phyloP scores from a whole-genome alignment of 2,797 vertebrate species.

The Myiotriccus ornatus region DNA sequence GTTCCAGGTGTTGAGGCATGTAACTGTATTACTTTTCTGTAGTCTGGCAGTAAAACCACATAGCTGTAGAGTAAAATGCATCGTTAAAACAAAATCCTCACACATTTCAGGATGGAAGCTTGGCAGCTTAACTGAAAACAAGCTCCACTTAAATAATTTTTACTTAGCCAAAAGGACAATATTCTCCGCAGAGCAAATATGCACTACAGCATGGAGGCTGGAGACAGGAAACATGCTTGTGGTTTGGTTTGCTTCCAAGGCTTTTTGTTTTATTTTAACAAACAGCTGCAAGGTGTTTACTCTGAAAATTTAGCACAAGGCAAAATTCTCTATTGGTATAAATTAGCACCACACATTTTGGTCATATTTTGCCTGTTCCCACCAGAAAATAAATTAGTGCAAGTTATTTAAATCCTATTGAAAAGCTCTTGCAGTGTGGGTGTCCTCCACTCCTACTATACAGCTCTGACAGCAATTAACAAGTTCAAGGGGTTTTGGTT shows the following conservation, averaged over 20 bases:
- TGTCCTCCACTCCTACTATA: not conserved
- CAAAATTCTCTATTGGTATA: conserved; percentile 15
- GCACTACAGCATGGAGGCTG: not conserved
- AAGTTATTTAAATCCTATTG: not conserved
- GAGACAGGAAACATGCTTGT: conserved; percentile 49
- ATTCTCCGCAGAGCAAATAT: conserved; percentile 44
- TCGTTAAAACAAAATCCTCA: conserved; percentile 34
- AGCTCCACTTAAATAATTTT: conserved; percentile 59
- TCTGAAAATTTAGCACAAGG: conserved; percentile 17
- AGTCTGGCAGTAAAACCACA: conserved; percentile 26
- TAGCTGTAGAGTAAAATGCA: conserved; percentile 38
- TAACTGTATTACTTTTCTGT: conserved; percentile 2
- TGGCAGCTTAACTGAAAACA: conserved; percentile 55
- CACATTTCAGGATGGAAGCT: conserved; percentile 40
- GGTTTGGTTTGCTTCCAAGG: conserved; percentile 65
- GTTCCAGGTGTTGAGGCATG: not conserved
- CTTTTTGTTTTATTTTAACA: conserved; percentile 61
- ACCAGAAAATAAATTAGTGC: conserved; percentile 20
- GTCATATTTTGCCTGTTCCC: not conserved
- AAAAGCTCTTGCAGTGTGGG: not conserved
- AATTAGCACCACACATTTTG: not conserved
- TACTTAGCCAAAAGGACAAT: conserved; percentile 61
- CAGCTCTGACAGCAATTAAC: not conserved
- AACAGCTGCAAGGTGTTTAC: conserved; percentile 48
- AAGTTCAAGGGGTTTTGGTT: not conserved